A percentile compares a stretch with the other conserved stretches of the same genome.
Conservation (phyloP, 2,797 vertebrate species). For the Catamblyrhynchus diadema region DNA sequence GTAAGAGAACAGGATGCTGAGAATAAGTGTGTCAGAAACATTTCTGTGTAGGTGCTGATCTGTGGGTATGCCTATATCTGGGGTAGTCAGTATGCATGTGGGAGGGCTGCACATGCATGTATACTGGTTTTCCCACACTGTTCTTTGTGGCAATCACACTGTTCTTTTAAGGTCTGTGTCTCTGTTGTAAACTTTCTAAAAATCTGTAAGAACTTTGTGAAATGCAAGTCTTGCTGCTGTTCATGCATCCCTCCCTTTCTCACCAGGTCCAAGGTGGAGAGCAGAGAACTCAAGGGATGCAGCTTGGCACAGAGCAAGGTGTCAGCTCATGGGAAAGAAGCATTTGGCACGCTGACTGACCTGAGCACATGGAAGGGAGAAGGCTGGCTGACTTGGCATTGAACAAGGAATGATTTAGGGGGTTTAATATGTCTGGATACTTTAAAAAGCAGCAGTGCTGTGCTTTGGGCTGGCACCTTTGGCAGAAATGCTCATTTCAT, state of each 20-base stretch:
- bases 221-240: background rate
- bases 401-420: background rate
- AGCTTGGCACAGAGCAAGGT: background rate
- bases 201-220: background rate
- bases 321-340: background rate
- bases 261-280: background rate
- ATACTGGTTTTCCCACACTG: slow-evolving; percentile 63
- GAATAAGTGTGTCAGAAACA: slow-evolving; percentile 62
- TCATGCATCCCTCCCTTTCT: background rate
- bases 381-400: background rate
- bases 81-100: slow-evolving; percentile 60
- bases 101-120: slow-evolving; percentile 65
- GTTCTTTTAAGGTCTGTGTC: slow-evolving; percentile 53
- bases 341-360: background rate
- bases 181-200: slow-evolving; percentile 43
- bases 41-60: slow-evolving; percentile 66
- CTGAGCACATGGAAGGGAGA: background rate
- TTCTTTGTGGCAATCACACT: slow-evolving; percentile 62
- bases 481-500: background rate
- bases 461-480: background rate
- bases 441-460: background rate
- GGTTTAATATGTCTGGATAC: background rate
- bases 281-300: background rate
- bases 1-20: slow-evolving; percentile 51
- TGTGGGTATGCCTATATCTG: slow-evolving; percentile 70